These are phyloP conservation scores for Acrocera orbiculus DNA, from an alignment of 2,888 invertebrate species.

Conservation along the genomic window DNA sequence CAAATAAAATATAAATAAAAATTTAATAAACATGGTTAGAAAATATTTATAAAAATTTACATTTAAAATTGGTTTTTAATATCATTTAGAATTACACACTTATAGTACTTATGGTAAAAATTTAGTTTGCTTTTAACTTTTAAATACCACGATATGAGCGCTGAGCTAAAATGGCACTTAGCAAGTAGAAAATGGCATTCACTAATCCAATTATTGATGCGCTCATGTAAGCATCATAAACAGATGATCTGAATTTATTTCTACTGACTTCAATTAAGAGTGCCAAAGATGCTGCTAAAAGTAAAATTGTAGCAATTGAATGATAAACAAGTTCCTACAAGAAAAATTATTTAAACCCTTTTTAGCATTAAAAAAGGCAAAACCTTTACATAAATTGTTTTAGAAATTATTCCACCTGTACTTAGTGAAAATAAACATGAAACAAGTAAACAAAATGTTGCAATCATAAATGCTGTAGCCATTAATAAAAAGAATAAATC, in stretches of 20 bases:
- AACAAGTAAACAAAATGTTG: slow-evolving; percentile 54
- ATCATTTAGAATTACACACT: too few relatives aligned
- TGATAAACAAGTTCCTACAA: slow-evolving; percentile 70
- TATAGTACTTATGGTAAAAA: too few relatives aligned
- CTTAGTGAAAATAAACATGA: slow-evolving; percentile 62
- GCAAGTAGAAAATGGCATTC: slow-evolving; percentile 49
- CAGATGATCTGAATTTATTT: slow-evolving; percentile 32
- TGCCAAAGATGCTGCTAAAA: slow-evolving; percentile 50
- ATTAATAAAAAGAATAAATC: slow-evolving; percentile 58
- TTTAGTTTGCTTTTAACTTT: slow-evolving; percentile 16
- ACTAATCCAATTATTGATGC: slow-evolving; percentile 59
- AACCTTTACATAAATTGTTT: slow-evolving; percentile 35
- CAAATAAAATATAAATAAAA: too few relatives aligned
- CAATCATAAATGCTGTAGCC: slow-evolving; percentile 58
- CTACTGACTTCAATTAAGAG: slow-evolving; percentile 43
- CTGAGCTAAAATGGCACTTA: slow-evolving; percentile 61
- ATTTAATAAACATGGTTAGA: too few relatives aligned
- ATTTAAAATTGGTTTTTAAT: too few relatives aligned
- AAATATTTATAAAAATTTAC: too few relatives aligned
- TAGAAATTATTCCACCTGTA: slow-evolving; percentile 66
- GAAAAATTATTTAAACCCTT: neutral
- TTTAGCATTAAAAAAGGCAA: neutral
- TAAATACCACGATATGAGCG: slow-evolving; percentile 59
- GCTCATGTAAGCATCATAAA: slow-evolving; percentile 46
- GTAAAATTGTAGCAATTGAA: slow-evolving; percentile 50